Percentiles rank a stretch among this genome's conserved stretches.
Evolutionary conservation across 2,888 invertebrate genomes (phyloP).

Genomic region (Actias luna): DNA sequence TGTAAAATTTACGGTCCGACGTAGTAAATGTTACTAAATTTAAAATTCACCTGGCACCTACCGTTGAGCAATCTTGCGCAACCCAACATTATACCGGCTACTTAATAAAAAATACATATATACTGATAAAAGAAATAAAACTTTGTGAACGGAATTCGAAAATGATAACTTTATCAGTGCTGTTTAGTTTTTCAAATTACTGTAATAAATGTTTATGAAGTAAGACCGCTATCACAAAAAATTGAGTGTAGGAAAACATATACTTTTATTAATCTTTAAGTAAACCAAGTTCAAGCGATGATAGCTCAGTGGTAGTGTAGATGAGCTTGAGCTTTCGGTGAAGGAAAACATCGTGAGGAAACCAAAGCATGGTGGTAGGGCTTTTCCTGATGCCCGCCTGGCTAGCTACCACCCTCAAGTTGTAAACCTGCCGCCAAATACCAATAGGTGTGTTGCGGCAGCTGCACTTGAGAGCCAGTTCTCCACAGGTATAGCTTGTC

Average conservation of each 20-base stretch:
- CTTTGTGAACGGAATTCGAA: background rate
- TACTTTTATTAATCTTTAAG: no score
- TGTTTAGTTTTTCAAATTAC: background rate
- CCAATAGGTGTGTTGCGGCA: no score
- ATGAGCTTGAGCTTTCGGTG: no score
- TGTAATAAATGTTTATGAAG: background rate
- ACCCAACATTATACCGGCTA: background rate
- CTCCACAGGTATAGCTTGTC: no score
- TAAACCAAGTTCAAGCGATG: no score
- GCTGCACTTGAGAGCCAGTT: no score
- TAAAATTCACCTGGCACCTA: background rate
- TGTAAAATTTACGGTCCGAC: background rate
- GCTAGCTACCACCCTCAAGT: no score
- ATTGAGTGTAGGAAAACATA: background rate
- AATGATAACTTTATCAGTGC: background rate
- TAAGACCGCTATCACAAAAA: background rate
- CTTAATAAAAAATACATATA: slow-evolving; percentile 1
- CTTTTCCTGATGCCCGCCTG: no score
- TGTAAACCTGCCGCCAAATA: no score
- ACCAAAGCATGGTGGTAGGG: no score
- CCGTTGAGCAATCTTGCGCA: background rate
- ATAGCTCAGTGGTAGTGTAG: no score
- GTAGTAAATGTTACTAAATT: background rate
- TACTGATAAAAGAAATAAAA: background rate
- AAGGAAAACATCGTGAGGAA: no score